phyloP scores from a whole-genome alignment of 2,888 invertebrate genomes.

The Orchesella flavescens region DNA sequence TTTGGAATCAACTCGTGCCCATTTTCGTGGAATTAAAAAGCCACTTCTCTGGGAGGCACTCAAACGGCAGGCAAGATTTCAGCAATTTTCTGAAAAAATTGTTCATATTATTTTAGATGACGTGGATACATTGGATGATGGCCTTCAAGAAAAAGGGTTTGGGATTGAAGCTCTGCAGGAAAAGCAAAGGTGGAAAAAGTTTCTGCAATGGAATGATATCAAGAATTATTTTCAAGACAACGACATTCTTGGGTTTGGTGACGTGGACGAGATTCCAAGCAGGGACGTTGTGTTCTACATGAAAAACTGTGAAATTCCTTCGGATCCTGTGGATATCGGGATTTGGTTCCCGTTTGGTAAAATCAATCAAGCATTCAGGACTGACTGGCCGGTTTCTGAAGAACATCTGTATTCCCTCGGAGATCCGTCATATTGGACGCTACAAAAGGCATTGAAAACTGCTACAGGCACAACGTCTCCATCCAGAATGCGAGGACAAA shows the following conservation, averaged over 20 bases:
- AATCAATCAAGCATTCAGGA: slow-evolving; percentile 26
- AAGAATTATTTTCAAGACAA: slow-evolving; percentile 23
- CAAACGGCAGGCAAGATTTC: background rate
- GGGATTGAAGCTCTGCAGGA: slow-evolving; percentile 31
- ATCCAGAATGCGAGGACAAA: slow-evolving; percentile 34
- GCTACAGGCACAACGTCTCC: background rate
- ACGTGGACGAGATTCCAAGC: slow-evolving; percentile 32
- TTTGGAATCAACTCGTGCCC: slow-evolving; percentile 9
- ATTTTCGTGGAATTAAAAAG: background rate
- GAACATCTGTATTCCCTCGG: slow-evolving; percentile 20
- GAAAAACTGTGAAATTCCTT: slow-evolving; percentile 19
- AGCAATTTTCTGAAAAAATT: slow-evolving; percentile 43
- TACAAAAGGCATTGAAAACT: background rate
- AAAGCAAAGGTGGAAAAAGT: slow-evolving; percentile 41
- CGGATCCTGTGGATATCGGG: slow-evolving; percentile 28
- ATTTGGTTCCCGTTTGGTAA: slow-evolving; percentile 42
- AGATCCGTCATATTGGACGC: slow-evolving; percentile 43
- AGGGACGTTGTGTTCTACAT: slow-evolving; percentile 9
- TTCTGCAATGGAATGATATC: slow-evolving; percentile 39
- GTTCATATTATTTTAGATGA: slow-evolving; percentile 47
- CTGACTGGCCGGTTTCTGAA: slow-evolving; percentile 28
- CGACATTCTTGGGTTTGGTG: slow-evolving; percentile 38
- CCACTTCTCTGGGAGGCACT: slow-evolving; percentile 2
- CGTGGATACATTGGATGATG: too few relatives aligned
- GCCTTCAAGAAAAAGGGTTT: background rate